phyloP scores from a whole-genome alignment of 1,140 invertebrate species.

The Drosophila seguyi region DNA sequence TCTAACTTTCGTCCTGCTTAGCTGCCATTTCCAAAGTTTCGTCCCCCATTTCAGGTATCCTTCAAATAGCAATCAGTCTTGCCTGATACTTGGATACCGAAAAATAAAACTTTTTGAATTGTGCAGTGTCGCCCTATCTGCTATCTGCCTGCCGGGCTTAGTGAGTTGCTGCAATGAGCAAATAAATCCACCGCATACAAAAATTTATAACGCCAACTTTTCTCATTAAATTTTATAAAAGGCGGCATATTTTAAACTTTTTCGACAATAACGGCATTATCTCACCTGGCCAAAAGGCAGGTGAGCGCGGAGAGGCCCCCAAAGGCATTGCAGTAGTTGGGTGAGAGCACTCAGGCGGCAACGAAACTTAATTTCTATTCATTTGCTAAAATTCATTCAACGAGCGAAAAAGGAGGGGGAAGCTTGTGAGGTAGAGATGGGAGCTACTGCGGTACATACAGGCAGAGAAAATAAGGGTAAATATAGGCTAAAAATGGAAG shows the following conservation, averaged over 20 bases:
- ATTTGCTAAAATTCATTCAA: slow-evolving; percentile 77
- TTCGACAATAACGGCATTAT: slow-evolving; percentile 80
- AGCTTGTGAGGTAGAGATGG: background rate
- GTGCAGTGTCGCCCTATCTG: slow-evolving; percentile 32
- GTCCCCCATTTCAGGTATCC: slow-evolving; percentile 35
- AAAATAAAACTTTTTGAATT: slow-evolving; percentile 46
- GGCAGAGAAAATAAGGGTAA: background rate
- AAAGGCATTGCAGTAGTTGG: slow-evolving; percentile 71
- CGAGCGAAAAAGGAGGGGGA: slow-evolving; percentile 16
- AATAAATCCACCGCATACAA: slow-evolving; percentile 82
- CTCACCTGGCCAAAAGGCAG: slow-evolving; percentile 58
- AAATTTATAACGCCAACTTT: slow-evolving; percentile 83
- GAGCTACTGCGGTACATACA: slow-evolving; percentile 30
- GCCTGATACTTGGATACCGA: slow-evolving; percentile 8
- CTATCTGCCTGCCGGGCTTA: background rate
- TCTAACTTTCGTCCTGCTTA: background rate
- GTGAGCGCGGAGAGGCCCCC: slow-evolving; percentile 2
- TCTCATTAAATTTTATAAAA: slow-evolving; percentile 84
- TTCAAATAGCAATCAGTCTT: slow-evolving; percentile 57
- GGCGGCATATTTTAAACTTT: slow-evolving; percentile 83
- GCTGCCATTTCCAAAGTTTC: slow-evolving; percentile 1
- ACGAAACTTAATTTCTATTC: slow-evolving; percentile 83
- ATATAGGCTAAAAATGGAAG: too few relatives aligned
- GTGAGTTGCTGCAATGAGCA: slow-evolving; percentile 55
- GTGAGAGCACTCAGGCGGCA: slow-evolving; percentile 68